Evolutionary conservation across 1,140 invertebrate species (phyloP).

Genomic region (Drosophila kepulauana): DNA sequence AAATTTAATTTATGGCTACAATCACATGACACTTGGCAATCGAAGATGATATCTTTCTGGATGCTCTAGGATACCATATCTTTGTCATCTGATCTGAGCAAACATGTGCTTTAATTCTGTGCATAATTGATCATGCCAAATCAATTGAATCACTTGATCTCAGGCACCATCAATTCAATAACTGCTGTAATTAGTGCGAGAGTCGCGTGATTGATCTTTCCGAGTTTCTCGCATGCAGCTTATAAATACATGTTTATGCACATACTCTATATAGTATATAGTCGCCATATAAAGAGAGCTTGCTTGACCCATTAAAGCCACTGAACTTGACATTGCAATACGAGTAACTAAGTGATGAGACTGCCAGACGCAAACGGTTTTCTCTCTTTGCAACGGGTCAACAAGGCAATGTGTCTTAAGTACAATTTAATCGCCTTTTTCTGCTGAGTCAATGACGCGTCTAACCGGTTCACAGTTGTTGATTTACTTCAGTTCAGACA

Average conservation of each 20-base stretch:
- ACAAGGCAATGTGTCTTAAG: constrained; percentile 42
- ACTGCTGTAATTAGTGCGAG: constrained; percentile 16
- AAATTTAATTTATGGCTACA: background rate
- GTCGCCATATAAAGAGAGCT: constrained; percentile 1
- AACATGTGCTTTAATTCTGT: background rate
- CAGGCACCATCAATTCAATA: constrained; percentile 1
- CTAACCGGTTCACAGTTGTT: constrained; percentile 50
- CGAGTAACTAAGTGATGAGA: background rate
- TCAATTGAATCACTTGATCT: constrained; percentile 34
- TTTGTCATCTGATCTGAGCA: background rate
- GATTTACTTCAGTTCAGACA: constrained; percentile 39
- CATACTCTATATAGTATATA: constrained; percentile 1
- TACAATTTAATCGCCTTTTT: constrained; percentile 38
- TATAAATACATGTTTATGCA: background rate
- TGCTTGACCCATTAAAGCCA: constrained; percentile 12
- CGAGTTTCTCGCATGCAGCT: constrained; percentile 7
- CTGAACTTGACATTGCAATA: constrained; percentile 60
- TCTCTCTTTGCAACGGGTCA: background rate
- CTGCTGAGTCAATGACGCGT: constrained; percentile 28
- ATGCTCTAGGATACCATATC: background rate
- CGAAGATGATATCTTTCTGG: background rate
- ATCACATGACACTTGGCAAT: background rate
- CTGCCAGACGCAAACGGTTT: background rate
- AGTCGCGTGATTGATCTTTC: constrained; percentile 12
- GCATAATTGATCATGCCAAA: constrained; percentile 19